Percentiles rank a stretch among this genome's conserved stretches.
phyloP scores from a whole-genome alignment of 2,797 vertebrate genomes.

The Molothrus ater region DNA sequence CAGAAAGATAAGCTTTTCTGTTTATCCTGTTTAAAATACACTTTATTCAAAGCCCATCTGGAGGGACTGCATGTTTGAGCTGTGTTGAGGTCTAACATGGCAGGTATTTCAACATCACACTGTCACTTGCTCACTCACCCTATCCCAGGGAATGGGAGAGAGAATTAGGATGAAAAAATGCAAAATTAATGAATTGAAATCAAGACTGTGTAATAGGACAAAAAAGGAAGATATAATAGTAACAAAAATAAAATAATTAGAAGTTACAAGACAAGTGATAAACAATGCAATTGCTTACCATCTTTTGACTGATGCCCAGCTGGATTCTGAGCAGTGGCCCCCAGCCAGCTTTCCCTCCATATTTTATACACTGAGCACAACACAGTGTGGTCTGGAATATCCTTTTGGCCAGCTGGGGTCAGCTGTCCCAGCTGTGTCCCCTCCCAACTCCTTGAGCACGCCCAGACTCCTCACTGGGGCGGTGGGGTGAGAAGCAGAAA shows the following conservation, averaged over 20 bases:
- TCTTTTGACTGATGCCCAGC: not conserved
- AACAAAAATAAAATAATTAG: not conserved
- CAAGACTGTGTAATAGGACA: not conserved
- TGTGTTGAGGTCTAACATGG: not conserved
- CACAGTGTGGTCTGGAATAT: not conserved
- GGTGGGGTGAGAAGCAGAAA: not conserved
- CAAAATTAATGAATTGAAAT: not conserved
- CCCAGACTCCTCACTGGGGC: accelerated
- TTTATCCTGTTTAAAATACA: not conserved
- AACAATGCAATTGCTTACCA: not conserved
- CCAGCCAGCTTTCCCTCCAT: not conserved
- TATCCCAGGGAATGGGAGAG: accelerated
- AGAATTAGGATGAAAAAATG: not conserved
- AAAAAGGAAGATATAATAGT: not conserved
- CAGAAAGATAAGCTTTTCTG: not conserved
- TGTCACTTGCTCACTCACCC: accelerated
- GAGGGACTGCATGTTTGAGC: not conserved
- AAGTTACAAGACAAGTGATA: not conserved
- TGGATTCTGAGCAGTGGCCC: not conserved
- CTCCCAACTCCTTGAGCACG: not conserved
- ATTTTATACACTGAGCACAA: not conserved
- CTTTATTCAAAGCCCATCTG: not conserved
- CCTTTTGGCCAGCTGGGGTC: not conserved
- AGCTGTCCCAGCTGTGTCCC: not conserved
- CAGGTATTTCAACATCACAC: not conserved